phyloP scores from a whole-genome alignment of 2,888 invertebrate genomes.

The Autographa pulchrina region DNA sequence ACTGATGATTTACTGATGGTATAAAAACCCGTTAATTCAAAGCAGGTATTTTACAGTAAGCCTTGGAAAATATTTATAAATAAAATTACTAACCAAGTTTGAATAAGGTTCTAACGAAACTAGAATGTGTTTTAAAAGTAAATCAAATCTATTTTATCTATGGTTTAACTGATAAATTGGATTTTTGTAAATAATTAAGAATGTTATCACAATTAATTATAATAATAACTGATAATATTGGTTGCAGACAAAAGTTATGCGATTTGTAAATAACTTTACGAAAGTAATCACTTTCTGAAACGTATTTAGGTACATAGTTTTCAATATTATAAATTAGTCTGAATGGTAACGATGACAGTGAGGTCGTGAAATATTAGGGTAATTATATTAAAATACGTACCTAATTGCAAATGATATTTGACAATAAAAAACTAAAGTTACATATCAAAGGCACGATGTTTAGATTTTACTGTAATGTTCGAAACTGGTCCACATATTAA shows the following conservation, averaged over 20 bases:
- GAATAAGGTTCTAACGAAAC: slow-evolving; percentile 26
- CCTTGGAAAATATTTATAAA: neutral
- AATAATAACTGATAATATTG: slow-evolving; percentile 18
- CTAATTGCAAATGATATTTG: too few relatives aligned
- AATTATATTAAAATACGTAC: too few relatives aligned
- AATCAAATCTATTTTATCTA: slow-evolving; percentile 36
- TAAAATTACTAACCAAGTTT: slow-evolving; percentile 31
- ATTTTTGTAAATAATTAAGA: slow-evolving; percentile 15
- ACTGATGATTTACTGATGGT: neutral
- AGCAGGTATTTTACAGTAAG: neutral
- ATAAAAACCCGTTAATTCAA: slow-evolving; percentile 29
- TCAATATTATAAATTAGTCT: too few relatives aligned
- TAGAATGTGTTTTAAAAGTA: slow-evolving; percentile 15
- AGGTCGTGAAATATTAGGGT: too few relatives aligned
- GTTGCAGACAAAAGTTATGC: slow-evolving; percentile 5
- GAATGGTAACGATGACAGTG: too few relatives aligned
- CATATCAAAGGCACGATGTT: too few relatives aligned
- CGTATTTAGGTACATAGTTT: too few relatives aligned
- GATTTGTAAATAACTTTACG: slow-evolving; percentile 1
- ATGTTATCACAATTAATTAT: slow-evolving; percentile 46
- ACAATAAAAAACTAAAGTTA: too few relatives aligned
- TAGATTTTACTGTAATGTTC: too few relatives aligned
- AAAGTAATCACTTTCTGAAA: neutral
- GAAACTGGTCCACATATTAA: too few relatives aligned
- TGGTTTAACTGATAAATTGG: slow-evolving; percentile 23